These are phyloP conservation scores for Scaptodrosophila latifasciaeformis DNA, from an alignment of 2,888 invertebrate species.

Conservation along the genomic window DNA sequence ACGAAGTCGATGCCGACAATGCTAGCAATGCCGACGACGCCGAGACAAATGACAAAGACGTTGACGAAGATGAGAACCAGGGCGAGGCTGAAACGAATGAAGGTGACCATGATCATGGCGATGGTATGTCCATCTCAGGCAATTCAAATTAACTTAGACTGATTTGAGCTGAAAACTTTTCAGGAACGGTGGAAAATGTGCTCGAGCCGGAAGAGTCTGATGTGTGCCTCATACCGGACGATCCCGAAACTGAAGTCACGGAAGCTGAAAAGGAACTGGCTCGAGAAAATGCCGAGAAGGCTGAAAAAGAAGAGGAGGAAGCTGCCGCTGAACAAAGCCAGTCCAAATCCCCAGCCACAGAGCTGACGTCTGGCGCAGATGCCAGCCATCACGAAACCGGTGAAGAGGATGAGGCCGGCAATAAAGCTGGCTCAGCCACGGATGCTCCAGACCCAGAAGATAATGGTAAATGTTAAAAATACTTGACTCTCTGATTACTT, in stretches of 20 bases:
- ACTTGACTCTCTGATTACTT: not conserved
- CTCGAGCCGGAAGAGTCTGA: conserved; percentile 79
- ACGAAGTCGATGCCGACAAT: conserved; percentile 41
- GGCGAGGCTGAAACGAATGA: conserved; percentile 29
- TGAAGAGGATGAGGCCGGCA: conserved; percentile 16
- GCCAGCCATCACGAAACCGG: conserved; percentile 14
- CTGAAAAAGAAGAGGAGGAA: conserved; percentile 44
- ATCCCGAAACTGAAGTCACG: conserved; percentile 79
- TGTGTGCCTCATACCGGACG: conserved; percentile 82
- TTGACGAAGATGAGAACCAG: conserved; percentile 31
- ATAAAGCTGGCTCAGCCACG: not conserved
- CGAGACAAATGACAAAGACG: conserved; percentile 5
- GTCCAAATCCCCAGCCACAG: not conserved
- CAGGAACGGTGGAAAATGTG: conserved; percentile 76
- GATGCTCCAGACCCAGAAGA: conserved; percentile 21
- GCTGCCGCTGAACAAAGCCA: conserved; percentile 33
- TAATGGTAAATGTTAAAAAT: conserved; percentile 39
- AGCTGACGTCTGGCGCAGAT: too few species aligned
- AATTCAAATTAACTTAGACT: not conserved
- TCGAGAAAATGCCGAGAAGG: conserved; percentile 73
- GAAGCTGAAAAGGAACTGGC: conserved; percentile 80
- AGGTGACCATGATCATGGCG: conserved; percentile 41
- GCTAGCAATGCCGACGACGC: conserved; percentile 11
- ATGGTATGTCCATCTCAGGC: conserved; percentile 56
- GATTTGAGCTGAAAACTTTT: not conserved